A percentile compares a stretch with the other conserved stretches of the same genome.
These are phyloP conservation scores for Tenrec ecaudatus DNA, from an alignment of 2,113 vertebrate species.

Conservation along the genomic window DNA sequence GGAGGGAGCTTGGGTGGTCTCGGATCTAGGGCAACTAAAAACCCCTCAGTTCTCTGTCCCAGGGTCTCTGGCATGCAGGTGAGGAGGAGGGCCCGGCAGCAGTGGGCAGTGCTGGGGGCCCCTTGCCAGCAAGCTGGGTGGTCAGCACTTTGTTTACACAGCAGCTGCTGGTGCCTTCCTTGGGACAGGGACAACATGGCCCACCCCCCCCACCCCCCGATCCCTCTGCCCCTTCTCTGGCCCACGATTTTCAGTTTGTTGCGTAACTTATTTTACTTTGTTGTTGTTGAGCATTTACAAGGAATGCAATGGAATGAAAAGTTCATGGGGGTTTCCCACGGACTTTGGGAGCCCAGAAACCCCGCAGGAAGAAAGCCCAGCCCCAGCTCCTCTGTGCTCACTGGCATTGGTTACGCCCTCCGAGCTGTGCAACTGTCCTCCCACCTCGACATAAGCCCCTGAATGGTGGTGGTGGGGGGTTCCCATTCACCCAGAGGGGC, in stretches of 20 bases:
- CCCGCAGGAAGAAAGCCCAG: neutral
- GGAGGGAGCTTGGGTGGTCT: neutral
- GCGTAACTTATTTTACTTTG: neutral
- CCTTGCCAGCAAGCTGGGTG: neutral
- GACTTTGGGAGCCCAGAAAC: no score
- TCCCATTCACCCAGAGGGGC: neutral
- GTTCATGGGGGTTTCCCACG: no score
- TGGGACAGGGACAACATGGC: neutral
- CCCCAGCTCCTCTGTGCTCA: neutral
- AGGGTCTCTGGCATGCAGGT: neutral
- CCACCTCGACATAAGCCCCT: neutral
- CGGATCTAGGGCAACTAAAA: neutral
- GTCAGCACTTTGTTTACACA: neutral
- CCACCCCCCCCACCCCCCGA: neutral
- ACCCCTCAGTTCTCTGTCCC: neutral
- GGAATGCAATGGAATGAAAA: no score
- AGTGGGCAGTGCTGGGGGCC: neutral
- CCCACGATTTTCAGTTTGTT: neutral
- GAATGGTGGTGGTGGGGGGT: neutral
- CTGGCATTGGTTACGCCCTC: neutral
- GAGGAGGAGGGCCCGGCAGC: neutral
- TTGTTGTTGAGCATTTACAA: neutral
- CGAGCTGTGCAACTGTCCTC: neutral
- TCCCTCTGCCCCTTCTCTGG: neutral
- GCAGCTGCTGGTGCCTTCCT: neutral